A percentile compares a stretch with the other conserved stretches of the same genome.
phyloP scores from a whole-genome alignment of 2,797 vertebrate genomes.

The Dicrostonyx torquatus region DNA sequence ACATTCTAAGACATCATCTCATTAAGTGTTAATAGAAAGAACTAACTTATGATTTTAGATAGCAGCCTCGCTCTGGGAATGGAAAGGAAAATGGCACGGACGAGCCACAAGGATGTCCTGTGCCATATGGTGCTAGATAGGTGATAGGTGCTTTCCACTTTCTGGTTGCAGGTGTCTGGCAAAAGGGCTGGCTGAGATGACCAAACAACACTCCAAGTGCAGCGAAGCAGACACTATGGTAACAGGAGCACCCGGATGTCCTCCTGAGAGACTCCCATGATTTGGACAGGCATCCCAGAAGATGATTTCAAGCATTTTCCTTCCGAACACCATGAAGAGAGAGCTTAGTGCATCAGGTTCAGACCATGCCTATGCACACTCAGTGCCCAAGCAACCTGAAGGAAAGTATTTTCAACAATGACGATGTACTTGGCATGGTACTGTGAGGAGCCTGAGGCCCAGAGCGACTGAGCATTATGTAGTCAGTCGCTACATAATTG shows the following conservation, averaged over 20 bases:
- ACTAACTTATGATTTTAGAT: not conserved
- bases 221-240: not conserved
- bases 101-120: not conserved
- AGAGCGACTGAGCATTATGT: not conserved
- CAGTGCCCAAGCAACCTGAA: not conserved
- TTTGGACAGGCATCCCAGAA: not conserved
- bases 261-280: not conserved
- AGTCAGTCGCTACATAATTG: too few relatives aligned
- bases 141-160: not conserved
- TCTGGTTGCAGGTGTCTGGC: slow-evolving; percentile 38
- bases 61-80: not conserved
- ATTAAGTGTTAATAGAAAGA: slow-evolving; percentile 17
- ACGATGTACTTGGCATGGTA: not conserved
- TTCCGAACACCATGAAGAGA: not conserved
- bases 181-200: slow-evolving; percentile 30
- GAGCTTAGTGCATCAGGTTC: not conserved
- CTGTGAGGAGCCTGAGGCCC: not conserved
- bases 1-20: not conserved
- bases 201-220: not conserved
- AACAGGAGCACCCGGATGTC: not conserved
- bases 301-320: not conserved
- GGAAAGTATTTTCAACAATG: not conserved
- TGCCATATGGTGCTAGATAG: not conserved
- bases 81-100: not conserved
- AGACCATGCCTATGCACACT: not conserved